Evolutionary conservation across 2,888 invertebrate species (phyloP).

Genomic region (Fragum fragum): DNA sequence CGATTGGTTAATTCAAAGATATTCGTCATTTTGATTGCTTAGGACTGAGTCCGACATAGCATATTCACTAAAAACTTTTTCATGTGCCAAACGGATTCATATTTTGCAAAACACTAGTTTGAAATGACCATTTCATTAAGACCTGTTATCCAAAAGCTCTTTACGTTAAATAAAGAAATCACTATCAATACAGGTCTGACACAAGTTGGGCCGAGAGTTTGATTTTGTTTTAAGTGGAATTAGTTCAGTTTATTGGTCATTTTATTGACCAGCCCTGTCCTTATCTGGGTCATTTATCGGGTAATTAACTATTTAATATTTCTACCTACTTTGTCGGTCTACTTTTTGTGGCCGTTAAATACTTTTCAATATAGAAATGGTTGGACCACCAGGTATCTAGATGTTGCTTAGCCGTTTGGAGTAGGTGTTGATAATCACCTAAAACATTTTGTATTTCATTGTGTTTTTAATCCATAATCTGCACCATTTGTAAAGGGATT

Average conservation of each 20-base stretch:
- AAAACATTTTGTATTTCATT: neutral
- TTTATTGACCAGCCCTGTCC: conserved; percentile 12
- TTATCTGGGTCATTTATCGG: conserved; percentile 23
- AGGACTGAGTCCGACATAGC: too few species aligned
- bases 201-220: conserved; percentile 1
- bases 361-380: neutral
- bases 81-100: too few species aligned
- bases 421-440: neutral
- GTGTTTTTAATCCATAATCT: neutral
- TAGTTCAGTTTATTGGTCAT: conserved; percentile 28
- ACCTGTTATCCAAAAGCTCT: too few species aligned
- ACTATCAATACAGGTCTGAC: neutral
- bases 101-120: too few species aligned
- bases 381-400: neutral
- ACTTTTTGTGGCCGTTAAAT: neutral
- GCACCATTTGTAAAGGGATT: too few species aligned
- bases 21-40: too few species aligned
- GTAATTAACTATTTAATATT: conserved; percentile 28
- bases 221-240: conserved; percentile 28
- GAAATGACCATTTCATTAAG: too few species aligned
- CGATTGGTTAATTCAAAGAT: too few species aligned
- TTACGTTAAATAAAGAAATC: too few species aligned
- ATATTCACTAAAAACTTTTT: too few species aligned
- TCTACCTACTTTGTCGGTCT: conserved; percentile 20
- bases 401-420: neutral